Base-by-base conservation (phyloP, 2,797 vertebrate genomes). In the Tiaroga cobitis region DNA sequence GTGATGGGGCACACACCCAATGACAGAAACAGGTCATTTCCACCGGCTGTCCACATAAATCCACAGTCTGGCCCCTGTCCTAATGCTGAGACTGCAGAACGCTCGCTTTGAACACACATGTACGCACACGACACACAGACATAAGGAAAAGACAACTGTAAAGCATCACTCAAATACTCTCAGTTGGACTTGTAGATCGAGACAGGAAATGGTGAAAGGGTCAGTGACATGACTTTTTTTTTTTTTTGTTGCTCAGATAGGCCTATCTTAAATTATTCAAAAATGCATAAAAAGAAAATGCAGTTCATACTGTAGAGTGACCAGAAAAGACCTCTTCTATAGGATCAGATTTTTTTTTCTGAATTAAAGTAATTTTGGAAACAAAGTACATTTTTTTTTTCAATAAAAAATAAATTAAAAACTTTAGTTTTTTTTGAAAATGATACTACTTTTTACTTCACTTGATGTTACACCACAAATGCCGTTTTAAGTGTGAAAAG, bases 21-120 rank as follows among this genome's bases (percentile, higher is more conserved):
- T 95, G 95, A 96, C 95, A 95, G 95, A 95, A 96, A 94, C 94
- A 93, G 95, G 95, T 95, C 95, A 95, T 95, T 95, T 95, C 94
- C 92, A 91, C 87, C 93, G 89, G 63, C 92, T 92, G 92, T 92
- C 92, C 90, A 95, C 94, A 95, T 95, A 96, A 96, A 95, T 95
- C 93, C 93, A 95, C 92, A 92, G 93, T 94, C 95, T 96, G 95
- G 94, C 94, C 94, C 89, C 92, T 94, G 95, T 95, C 95, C 93
- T 92, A 92, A 89, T 96, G 95, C 95, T 96, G 95, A 96, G 93
- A 92, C 94, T 94, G 95, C 95, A 95, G 90, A 95, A 95, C 91
- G 87, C 78, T 72, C 41, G 32, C 72, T 32, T 54, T 41, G 34
- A 81, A 84, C 81, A 63, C n/a, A n/a, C 19, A 11, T 59, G 77